A percentile compares a stretch with the other conserved stretches of the same genome.
Conservation (phyloP, 2,888 invertebrate species). For the Griposia aprilina region DNA sequence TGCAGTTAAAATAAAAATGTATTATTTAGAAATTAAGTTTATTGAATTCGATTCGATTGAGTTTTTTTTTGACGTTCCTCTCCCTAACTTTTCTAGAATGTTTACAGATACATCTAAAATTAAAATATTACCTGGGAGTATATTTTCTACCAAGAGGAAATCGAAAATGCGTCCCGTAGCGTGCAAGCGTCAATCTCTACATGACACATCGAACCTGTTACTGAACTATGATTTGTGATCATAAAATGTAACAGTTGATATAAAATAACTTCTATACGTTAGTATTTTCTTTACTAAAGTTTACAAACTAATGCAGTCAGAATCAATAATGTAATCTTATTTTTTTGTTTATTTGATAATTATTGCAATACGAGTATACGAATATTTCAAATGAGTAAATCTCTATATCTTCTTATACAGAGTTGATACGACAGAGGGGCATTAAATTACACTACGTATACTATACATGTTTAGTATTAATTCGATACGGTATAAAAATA, state of each 20-base stretch:
- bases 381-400: neutral
- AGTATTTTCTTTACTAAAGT: neutral
- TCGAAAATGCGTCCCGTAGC: conserved; percentile 4
- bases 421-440: no score
- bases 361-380: neutral
- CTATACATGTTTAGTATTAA: no score
- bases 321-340: neutral
- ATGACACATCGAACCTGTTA: neutral
- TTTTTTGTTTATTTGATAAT: neutral
- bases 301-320: neutral
- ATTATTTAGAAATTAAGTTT: neutral
- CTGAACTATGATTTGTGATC: conserved; percentile 5
- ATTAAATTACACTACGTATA: no score
- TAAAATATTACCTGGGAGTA: neutral
- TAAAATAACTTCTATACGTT: neutral
- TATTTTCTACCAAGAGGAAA: conserved; percentile 6
- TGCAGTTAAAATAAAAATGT: neutral
- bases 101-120: neutral
- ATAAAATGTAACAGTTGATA: neutral
- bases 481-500: no score
- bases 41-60: no score
- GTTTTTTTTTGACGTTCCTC: neutral
- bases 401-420: no score
- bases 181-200: neutral
- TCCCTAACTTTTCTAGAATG: neutral